Percentiles rank a stretch among this genome's conserved stretches.
Conservation (phyloP, 2,797 vertebrate genomes). For the Hypotaenidia okinawae region DNA sequence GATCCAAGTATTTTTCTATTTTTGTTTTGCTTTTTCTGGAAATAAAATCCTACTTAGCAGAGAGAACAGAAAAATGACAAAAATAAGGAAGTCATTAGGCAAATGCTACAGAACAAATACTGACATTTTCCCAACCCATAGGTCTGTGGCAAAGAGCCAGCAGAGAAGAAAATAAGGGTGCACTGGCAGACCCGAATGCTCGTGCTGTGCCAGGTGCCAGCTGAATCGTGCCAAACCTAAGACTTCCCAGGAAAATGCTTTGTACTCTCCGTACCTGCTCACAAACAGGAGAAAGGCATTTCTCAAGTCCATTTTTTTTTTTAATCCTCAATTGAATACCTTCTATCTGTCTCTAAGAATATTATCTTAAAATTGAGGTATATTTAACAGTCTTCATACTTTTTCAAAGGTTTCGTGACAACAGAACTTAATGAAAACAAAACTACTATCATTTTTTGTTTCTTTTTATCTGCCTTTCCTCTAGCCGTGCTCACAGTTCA, state of each 20-base stretch:
- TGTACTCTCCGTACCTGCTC: neutral
- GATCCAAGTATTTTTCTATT: neutral
- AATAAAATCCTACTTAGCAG: neutral
- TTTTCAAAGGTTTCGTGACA: neutral
- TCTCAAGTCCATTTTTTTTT: neutral
- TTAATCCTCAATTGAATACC: neutral
- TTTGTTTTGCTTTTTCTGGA: neutral
- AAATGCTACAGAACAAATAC: neutral
- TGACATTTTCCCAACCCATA: neutral
- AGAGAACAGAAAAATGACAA: neutral
- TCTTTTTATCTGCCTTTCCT: constrained; percentile 22
- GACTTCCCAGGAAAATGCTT: neutral
- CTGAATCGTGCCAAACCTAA: neutral
- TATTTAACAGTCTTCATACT: neutral
- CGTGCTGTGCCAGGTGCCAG: neutral
- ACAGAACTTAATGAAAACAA: constrained; percentile 3
- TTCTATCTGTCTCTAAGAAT: neutral
- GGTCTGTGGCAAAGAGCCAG: neutral
- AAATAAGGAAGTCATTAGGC: neutral
- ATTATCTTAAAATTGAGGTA: neutral
- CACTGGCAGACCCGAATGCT: neutral
- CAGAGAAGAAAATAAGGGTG: neutral
- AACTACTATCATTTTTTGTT: neutral
- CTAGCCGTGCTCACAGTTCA: neutral
- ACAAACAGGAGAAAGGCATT: neutral